These are phyloP conservation scores for Coranthus polyacanthus DNA, from an alignment of 2,797 vertebrate species.

Conservation along the genomic window DNA sequence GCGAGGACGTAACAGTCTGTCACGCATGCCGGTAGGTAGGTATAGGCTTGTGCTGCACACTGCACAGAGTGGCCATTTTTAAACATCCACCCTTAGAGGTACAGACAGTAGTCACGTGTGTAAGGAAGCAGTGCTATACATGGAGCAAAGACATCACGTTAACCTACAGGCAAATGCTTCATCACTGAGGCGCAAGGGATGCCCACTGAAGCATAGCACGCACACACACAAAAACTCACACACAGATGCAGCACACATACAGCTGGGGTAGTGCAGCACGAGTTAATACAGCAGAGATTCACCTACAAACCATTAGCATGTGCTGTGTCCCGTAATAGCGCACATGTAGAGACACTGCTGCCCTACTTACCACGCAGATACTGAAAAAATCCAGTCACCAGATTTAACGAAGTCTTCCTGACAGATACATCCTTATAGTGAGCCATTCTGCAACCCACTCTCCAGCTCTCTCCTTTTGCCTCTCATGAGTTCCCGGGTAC, in stretches of 20 bases:
- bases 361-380: constrained; percentile 90
- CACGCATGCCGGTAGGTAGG: constrained; percentile 52
- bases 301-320: constrained; percentile 61
- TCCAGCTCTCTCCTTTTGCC: constrained; percentile 56
- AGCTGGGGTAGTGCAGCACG: constrained; percentile 65
- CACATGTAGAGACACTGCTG: constrained; percentile 47
- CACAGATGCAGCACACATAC: constrained; percentile 30
- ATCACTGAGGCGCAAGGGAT: constrained; percentile 78
- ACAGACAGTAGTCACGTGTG: constrained; percentile 78
- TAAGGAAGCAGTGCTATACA: constrained; percentile 58
- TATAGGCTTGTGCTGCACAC: constrained; percentile 54
- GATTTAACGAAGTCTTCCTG: constrained; percentile 86
- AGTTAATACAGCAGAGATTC: constrained; percentile 64
- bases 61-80: constrained; percentile 78
- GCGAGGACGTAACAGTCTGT: constrained; percentile 36
- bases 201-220: constrained; percentile 75
- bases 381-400: constrained; percentile 89
- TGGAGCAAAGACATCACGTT: constrained; percentile 58
- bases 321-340: constrained; percentile 46
- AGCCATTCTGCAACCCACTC: constrained; percentile 84
- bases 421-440: constrained; percentile 83
- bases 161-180: constrained; percentile 79
- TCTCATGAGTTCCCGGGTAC: constrained; percentile 74
- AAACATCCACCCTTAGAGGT: constrained; percentile 77
- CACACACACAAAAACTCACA: constrained; percentile 37